Evolutionary conservation across 2,113 vertebrate genomes (phyloP), one percentile per base, ranked within the genome.

Genomic region (Rousettus leschenaultii): DNA sequence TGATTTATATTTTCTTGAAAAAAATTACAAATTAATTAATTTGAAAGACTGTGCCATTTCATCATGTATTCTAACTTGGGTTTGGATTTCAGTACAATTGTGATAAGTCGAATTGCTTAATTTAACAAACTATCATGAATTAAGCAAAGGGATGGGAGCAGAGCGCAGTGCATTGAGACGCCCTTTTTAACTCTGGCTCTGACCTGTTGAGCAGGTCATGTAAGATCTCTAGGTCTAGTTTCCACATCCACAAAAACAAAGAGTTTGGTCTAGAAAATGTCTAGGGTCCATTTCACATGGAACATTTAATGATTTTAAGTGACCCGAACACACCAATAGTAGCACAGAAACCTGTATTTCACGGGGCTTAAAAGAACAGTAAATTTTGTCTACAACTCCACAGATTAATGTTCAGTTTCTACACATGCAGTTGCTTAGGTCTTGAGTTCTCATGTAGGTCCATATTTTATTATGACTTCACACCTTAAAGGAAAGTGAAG

Each of bases 241-340:
- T 80, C 38, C 45, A 85, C n/a, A 40, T 96, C 14, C 63, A 35
- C 79, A 30, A 84, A 80, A 91, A 61, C 19, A 79, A 87, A 19
- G 16, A 68, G 24, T 19, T 74, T 74, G 28, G 43, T 57, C n/a
- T 89, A 28, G 22, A 83, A 83, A 10, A 48, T 48, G 33, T 83
- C 63, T 8, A 84, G 43, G 73, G 12, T 94, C 28, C 10, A 83
- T 73, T 95, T 95, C 33, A 59, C 61, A 40, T 70, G 21, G 15
- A 53, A 65, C 19, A 28, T 71, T 92, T 94, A 84, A 24, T 51
- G 18, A 79, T 87, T 89, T 90, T 92, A 96, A 83, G 26, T 87
- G 63, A 66, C 14, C 53, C 55, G 22, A 86, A 87, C 48, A 82
- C 71, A 63, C 26, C 12, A 48, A 48, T 68, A 87, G 65, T 75